Conservation (phyloP, 2,113 vertebrate genomes). For the Panthera tigris region DNA sequence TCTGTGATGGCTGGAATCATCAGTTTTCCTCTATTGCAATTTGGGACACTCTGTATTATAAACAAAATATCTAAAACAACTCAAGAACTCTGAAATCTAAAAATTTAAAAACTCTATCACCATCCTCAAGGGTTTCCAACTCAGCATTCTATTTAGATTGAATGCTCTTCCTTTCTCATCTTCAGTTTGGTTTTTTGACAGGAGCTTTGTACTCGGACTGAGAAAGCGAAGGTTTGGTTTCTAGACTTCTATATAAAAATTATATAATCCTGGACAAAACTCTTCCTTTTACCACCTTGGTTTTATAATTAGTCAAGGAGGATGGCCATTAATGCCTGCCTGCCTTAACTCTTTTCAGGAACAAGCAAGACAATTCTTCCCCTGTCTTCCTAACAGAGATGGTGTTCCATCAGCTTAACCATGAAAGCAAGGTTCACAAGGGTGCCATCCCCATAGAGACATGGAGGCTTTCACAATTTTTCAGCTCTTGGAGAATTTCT, state of each 20-base stretch:
- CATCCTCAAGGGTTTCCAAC: background rate
- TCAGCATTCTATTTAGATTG: background rate
- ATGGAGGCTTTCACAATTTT: background rate
- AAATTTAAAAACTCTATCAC: background rate
- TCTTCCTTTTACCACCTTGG: background rate
- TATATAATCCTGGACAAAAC: background rate
- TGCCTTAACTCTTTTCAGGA: background rate
- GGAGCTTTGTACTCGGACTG: background rate
- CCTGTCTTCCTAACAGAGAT: background rate
- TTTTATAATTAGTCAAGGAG: background rate
- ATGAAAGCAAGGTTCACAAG: background rate
- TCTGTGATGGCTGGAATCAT: background rate
- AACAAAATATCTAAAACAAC: conserved; percentile 1
- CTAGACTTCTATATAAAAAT: background rate
- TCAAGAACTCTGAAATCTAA: background rate
- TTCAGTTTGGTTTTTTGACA: background rate
- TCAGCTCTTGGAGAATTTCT: background rate
- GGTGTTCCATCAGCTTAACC: background rate
- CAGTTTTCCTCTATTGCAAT: background rate
- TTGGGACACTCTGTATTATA: background rate
- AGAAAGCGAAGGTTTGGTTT: background rate
- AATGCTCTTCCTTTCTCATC: background rate
- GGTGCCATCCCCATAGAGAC: background rate
- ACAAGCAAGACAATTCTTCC: background rate
- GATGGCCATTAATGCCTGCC: background rate